Conservation (phyloP, 2,888 invertebrate genomes). For the Lasioglossum malachurum region DNA sequence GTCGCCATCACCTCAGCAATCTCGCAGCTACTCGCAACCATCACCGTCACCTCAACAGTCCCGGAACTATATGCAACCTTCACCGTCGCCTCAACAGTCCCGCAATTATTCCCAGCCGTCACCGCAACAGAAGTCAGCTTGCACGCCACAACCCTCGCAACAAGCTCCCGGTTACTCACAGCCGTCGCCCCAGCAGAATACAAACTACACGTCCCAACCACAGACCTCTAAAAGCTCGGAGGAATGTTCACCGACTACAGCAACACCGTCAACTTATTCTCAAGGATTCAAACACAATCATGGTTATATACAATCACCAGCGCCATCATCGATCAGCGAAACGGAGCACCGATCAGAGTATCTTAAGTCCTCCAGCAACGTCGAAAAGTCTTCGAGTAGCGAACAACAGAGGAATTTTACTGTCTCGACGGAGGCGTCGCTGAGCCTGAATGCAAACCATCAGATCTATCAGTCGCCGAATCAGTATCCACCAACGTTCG, state of each 20-base stretch:
- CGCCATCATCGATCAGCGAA: constrained; percentile 66
- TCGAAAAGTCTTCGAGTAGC: constrained; percentile 66
- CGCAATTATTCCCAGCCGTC: constrained; percentile 73
- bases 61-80: constrained; percentile 75
- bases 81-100: constrained; percentile 76
- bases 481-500: constrained; percentile 78
- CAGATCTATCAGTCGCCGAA: constrained; percentile 77
- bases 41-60: constrained; percentile 82
- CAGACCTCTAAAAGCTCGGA: constrained; percentile 64
- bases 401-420: constrained; percentile 73
- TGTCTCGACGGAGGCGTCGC: constrained; percentile 69
- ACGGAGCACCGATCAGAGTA: constrained; percentile 76
- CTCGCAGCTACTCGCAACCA: constrained; percentile 78
- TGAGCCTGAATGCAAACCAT: constrained; percentile 75
- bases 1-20: constrained; percentile 80
- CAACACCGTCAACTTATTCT: constrained; percentile 68
- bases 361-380: constrained; percentile 64
- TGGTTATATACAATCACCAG: constrained; percentile 67
- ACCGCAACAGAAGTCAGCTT: constrained; percentile 83
- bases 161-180: constrained; percentile 70
- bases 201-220: constrained; percentile 75
- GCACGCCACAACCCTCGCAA: constrained; percentile 66
- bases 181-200: constrained; percentile 82
- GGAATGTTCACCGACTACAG: constrained; percentile 62
- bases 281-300: constrained; percentile 76